A percentile compares a stretch with the other conserved stretches of the same genome.
Conservation (phyloP, 2,888 invertebrate genomes). For the Synergus laeviventris region DNA sequence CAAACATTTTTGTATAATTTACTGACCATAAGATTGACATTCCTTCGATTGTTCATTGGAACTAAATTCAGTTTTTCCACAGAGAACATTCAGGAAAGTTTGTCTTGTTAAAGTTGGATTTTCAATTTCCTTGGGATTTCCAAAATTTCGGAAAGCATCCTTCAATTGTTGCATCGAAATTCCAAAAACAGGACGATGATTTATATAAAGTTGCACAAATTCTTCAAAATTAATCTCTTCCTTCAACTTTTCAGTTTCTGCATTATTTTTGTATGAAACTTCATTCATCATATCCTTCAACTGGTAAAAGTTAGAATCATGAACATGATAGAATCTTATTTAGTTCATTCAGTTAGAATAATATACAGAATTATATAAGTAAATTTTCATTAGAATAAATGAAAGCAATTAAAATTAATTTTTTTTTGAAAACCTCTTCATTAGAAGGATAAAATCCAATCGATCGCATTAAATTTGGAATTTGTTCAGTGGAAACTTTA, state of each 20-base stretch:
- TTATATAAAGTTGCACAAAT: constrained; percentile 82
- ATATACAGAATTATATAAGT: no score
- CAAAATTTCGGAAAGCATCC: constrained; percentile 77
- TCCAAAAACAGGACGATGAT: constrained; percentile 82
- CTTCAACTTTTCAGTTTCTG: constrained; percentile 74
- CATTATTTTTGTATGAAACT: constrained; percentile 78
- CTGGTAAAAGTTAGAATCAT: constrained; percentile 68
- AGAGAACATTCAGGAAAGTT: constrained; percentile 76
- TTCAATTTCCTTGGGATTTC: constrained; percentile 58
- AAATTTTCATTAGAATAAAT: not conserved
- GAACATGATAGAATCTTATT: not conserved
- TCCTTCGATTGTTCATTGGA: not conserved
- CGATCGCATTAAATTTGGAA: constrained; percentile 86
- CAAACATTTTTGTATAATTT: not conserved
- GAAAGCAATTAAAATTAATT: not conserved
- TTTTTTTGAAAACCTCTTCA: constrained; percentile 79
- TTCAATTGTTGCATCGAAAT: constrained; percentile 76
- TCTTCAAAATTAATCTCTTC: constrained; percentile 82
- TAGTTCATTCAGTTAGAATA: no score
- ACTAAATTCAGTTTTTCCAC: constrained; percentile 64
- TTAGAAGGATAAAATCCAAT: constrained; percentile 87
- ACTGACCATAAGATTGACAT: not conserved
- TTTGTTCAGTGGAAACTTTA: constrained; percentile 81
- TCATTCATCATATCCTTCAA: constrained; percentile 81
- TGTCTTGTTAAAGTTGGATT: constrained; percentile 71